Base-by-base conservation (phyloP, 2,888 invertebrate species). In the Drosophila gaucha region DNA sequence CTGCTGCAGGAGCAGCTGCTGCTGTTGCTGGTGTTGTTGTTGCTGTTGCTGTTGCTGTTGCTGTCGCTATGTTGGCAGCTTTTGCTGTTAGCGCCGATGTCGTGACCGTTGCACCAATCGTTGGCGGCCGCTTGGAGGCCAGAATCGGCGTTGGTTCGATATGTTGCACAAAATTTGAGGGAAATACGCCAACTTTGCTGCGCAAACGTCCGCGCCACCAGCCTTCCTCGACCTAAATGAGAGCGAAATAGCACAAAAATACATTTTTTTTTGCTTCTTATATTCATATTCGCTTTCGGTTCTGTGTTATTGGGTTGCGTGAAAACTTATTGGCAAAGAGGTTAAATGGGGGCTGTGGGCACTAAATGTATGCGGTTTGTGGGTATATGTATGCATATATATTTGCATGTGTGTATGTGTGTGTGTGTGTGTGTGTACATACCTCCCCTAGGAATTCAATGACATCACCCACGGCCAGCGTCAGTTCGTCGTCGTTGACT, bases 401-500 rank as follows among this genome's bases (percentile, higher is more conserved):
- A 38, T 6, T 14, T 3, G 22, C 5, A 14, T 30, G 8, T 54
- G 10, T 18, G 9, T 43, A 10, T 41, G 20, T n/a, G 2, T 22
- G 14, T 44, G 30, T 47, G 2, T 31, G 28, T 56, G 38, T 63
- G 18, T 24, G 31, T 46, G 26, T 51, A 86, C 86, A 78, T 85
- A 95, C 96, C 94, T 98, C 98, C 76, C 96, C 96, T 75, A 98
- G 93, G 78, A 98, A 96, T 90, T 98, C 97, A 74, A 99, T 95
- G 22, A 96, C 93, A 92, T 98, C 98, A 73, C 97, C 97, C 39
- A 97, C 96, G 79, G 94, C 94, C 68, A 99, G 93, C 74, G 95
- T 94, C 78, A 99, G 92, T 92, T 99, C 99, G 93, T 99, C 99
- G 64, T 96, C 96, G 91, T 98, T 98, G 74, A 96, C 96, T 55